Conservation (phyloP, 2,888 invertebrate species). For the Neria commutata region DNA sequence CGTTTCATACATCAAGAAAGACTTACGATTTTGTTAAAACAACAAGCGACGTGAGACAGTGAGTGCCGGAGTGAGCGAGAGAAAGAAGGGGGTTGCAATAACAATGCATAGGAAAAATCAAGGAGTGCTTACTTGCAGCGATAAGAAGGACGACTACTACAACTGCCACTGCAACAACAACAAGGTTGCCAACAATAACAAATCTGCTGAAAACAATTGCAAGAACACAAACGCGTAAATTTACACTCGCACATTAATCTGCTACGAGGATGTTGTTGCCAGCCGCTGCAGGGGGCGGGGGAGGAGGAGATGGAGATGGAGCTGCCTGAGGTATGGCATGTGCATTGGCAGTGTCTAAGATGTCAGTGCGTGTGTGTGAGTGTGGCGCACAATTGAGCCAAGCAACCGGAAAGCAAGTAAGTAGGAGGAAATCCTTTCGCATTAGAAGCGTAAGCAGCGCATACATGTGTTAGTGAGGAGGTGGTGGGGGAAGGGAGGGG, state of each 20-base stretch:
- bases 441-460: neutral
- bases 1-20: neutral
- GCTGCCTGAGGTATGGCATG: no score
- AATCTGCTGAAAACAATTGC: constrained; percentile 2
- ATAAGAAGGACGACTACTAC: neutral
- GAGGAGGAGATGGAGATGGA: no score
- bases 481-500: neutral
- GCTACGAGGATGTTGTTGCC: neutral
- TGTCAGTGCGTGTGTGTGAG: no score
- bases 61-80: neutral
- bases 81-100: no score
- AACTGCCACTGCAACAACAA: neutral
- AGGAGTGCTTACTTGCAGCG: neutral
- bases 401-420: constrained; percentile 3
- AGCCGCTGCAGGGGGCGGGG: neutral
- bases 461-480: neutral
- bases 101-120: no score
- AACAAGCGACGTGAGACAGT: neutral
- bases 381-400: neutral
- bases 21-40: neutral
- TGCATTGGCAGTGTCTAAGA: no score
- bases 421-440: constrained; percentile 2
- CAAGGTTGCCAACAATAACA: neutral
- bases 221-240: constrained; percentile 3
- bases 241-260: neutral